Evolutionary conservation across 2,888 invertebrate species (phyloP).

Genomic region (Nomada goodeniana): DNA sequence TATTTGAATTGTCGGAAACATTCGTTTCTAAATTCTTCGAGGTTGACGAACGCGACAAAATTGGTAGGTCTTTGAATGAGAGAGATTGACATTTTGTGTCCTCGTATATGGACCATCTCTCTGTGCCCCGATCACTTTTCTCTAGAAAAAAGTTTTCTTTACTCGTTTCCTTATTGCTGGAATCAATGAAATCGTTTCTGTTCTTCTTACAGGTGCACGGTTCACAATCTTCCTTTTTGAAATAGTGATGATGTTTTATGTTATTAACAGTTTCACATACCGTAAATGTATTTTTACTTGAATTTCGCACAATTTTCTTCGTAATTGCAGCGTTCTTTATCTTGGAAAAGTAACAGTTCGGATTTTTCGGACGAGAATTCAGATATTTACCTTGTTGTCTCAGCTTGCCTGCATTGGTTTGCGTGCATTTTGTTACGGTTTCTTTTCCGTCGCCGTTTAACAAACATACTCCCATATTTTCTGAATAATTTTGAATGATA

Average conservation of each 20-base stretch:
- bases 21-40: slow-evolving; percentile 28
- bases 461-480: background rate
- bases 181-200: background rate
- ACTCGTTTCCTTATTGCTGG: background rate
- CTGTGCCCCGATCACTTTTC: background rate
- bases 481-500: background rate
- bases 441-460: background rate
- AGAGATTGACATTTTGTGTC: background rate
- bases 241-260: background rate
- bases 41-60: slow-evolving; percentile 6
- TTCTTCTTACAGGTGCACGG: background rate
- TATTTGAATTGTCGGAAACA: background rate
- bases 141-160: background rate
- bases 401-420: background rate
- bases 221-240: background rate
- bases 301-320: slow-evolving; percentile 17
- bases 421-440: slow-evolving; percentile 6
- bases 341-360: slow-evolving; percentile 27
- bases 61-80: background rate
- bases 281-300: slow-evolving; percentile 2
- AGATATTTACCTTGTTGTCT: background rate
- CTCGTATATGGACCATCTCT: background rate
- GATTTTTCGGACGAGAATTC: slow-evolving; percentile 9
- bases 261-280: background rate
- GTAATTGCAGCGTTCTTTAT: slow-evolving; percentile 41